A percentile compares a stretch with the other conserved stretches of the same genome.
Evolutionary conservation across 2,113 vertebrate species (phyloP).

Genomic region (Perca flavescens): DNA sequence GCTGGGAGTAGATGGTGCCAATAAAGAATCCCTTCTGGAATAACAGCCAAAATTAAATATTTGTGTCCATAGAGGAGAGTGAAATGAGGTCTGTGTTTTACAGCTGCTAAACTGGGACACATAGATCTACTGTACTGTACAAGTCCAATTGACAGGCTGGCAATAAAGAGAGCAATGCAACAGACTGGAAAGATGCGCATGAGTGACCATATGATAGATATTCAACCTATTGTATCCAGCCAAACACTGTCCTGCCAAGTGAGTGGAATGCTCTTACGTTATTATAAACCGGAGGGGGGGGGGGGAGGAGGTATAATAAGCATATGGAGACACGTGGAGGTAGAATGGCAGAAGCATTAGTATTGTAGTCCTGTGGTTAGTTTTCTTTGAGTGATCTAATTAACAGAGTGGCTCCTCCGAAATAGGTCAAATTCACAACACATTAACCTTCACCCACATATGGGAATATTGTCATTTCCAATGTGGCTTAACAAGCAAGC

Average conservation of each 20-base stretch:
- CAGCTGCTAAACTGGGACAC: constrained; percentile 71
- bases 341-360: constrained; percentile 23
- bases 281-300: not conserved
- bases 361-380: constrained; percentile 25
- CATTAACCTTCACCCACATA: constrained; percentile 69
- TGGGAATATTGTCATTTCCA: constrained; percentile 58
- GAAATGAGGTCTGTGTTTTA: constrained; percentile 68
- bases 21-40: constrained; percentile 46
- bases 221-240: not conserved
- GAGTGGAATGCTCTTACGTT: not conserved
- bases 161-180: constrained; percentile 69
- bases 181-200: constrained; percentile 60
- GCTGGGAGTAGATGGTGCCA: constrained; percentile 30
- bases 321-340: not conserved
- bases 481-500: constrained; percentile 38
- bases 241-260: not conserved
- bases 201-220: constrained; percentile 41
- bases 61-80: constrained; percentile 48
- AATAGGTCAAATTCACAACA: constrained; percentile 71
- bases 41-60: constrained; percentile 61
- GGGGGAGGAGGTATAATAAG: not conserved
- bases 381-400: constrained; percentile 23
- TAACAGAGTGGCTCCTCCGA: constrained; percentile 44
- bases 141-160: constrained; percentile 40
- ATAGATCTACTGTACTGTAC: constrained; percentile 6